These are phyloP conservation scores for Drosophila trapezifrons DNA, from an alignment of 1,140 invertebrate genomes.

Conservation along the genomic window DNA sequence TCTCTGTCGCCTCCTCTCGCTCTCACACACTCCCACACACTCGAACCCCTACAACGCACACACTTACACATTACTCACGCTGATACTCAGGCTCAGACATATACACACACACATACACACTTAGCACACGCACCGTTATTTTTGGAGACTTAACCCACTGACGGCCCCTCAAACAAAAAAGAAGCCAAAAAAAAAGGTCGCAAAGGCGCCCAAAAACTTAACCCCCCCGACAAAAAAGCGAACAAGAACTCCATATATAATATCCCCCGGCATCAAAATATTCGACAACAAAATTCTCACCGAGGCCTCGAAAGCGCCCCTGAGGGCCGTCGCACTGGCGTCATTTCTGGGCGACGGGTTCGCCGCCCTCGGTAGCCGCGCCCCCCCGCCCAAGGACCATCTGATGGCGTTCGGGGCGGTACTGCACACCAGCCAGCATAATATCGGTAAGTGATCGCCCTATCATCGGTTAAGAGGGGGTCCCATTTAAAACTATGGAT, in stretches of 20 bases:
- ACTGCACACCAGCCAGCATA: constrained; percentile 84
- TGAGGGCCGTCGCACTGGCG: constrained; percentile 84
- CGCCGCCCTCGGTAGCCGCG: constrained; percentile 82
- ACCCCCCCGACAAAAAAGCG: constrained; percentile 18
- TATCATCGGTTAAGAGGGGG: not conserved
- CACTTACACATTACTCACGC: constrained; percentile 1
- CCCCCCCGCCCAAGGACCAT: constrained; percentile 83
- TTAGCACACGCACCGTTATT: constrained; percentile 10
- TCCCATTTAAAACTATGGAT: no score
- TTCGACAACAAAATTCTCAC: constrained; percentile 84
- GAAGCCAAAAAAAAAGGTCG: constrained; percentile 4
- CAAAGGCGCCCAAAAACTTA: constrained; percentile 5
- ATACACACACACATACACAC: not conserved
- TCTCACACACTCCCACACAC: constrained; percentile 5
- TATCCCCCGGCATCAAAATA: constrained; percentile 63
- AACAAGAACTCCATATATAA: constrained; percentile 48
- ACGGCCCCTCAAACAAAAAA: not conserved
- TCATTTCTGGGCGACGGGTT: constrained; percentile 84
- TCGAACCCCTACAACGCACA: not conserved
- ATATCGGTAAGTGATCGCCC: constrained; percentile 75
- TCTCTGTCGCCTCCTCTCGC: constrained; percentile 1
- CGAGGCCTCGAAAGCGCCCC: constrained; percentile 84
- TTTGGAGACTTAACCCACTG: constrained; percentile 30
- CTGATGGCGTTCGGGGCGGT: constrained; percentile 84
- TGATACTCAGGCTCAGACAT: constrained; percentile 4